Percentiles rank a stretch among this genome's conserved stretches.
These are phyloP conservation scores for Xestobium rufovillosum DNA, from an alignment of 2,888 invertebrate species.

Conservation along the genomic window DNA sequence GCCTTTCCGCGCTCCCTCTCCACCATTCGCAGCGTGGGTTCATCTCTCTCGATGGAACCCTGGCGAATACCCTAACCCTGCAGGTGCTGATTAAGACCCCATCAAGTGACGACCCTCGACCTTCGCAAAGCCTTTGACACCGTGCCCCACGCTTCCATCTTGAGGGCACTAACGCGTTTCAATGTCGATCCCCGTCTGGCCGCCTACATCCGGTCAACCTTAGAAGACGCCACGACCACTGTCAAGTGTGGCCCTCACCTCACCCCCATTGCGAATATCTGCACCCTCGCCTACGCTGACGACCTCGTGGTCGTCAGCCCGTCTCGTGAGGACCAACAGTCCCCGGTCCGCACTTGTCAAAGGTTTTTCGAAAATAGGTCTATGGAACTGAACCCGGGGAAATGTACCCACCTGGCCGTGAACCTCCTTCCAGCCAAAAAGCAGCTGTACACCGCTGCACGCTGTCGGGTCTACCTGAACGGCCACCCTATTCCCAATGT, in stretches of 20 bases:
- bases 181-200: background rate
- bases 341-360: background rate
- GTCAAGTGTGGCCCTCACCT: no score
- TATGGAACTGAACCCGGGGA: slow-evolving; percentile 21
- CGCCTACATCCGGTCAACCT: no score
- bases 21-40: slow-evolving; percentile 1
- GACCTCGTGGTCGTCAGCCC: slow-evolving; percentile 21
- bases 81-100: background rate
- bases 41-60: background rate
- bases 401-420: slow-evolving; percentile 15
- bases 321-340: slow-evolving; percentile 4
- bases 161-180: background rate
- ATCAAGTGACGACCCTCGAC: background rate
- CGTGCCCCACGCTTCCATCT: background rate
- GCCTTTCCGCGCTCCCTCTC: background rate
- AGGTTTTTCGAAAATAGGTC: slow-evolving; percentile 17
- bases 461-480: background rate
- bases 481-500: background rate
- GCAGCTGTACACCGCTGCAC: background rate
- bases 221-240: no score
- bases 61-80: background rate
- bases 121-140: slow-evolving; percentile 1
- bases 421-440: background rate
- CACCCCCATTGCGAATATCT: no score
- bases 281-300: slow-evolving; percentile 24